Base-by-base conservation (phyloP, 2,888 invertebrate species). In the Tholera decimalis region DNA sequence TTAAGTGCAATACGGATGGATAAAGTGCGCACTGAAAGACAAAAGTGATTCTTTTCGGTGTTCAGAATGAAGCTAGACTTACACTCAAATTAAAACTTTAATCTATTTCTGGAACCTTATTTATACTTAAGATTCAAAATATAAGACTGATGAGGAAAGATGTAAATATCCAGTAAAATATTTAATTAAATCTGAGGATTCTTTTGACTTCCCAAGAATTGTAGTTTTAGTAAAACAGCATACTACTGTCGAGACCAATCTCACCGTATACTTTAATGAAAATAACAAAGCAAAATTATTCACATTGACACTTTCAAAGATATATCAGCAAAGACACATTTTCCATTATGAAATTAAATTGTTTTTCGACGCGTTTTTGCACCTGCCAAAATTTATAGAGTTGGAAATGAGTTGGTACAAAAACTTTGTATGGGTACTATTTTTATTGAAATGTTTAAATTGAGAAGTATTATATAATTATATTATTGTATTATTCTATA, bases 291-390 rank as follows among this genome's bases (percentile, higher is more conserved):
- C 68, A 62, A 44, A 57, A 62, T 57, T 46, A 58, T 63, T 71
- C 47, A 55, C 46, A n/a, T 13, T 4, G 49, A 63, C 44, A 53
- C 61, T 72, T 35, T 54, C 61, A 58, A 62, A 75, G 64, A 77
- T 68, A 74, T 64, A 62, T 65, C 67, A 74, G 26, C 58, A 47
- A 46, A 35, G 61, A 56, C 59, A 22, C 26, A 51, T 51, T 53
- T 68, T 22, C 62, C 65, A 77, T 70, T 66, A 73, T 61, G 49
- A 41, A 79, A 80, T 80, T 51, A 62, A 82, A 70, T 60, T 60
- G 57, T 46, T 24, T 33, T 24, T n/a, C 4, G 51, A 46, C 33
- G 51, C 67, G 77, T 79, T 73, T 69, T 73, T 65, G 73, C 64
- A 82, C 37, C 22, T 47, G 35, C 11, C 50, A 8, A 24, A 60